A percentile compares a stretch with the other conserved stretches of the same genome.
Evolutionary conservation across 2,113 vertebrate genomes (phyloP).

Genomic region (Siphamia tubifer): DNA sequence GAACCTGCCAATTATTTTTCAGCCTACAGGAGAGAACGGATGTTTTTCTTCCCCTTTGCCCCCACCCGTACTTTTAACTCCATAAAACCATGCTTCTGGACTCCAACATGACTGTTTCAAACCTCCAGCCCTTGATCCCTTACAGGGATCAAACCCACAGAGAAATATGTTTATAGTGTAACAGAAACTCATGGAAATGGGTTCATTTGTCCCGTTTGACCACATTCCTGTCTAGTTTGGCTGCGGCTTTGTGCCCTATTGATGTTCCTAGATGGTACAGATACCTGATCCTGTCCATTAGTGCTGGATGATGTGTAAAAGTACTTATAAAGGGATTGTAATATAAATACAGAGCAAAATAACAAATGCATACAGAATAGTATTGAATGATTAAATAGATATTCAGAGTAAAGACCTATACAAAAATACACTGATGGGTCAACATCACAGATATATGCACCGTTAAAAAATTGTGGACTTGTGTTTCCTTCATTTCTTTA

Average conservation of each 20-base stretch:
- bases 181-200: neutral
- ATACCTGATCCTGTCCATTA: neutral
- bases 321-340: neutral
- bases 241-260: neutral
- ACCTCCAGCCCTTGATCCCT: slow-evolving; percentile 9
- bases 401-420: neutral
- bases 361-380: neutral
- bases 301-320: neutral
- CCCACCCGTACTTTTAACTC: neutral
- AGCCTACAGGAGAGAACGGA: slow-evolving; percentile 31
- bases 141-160: neutral
- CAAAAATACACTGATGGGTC: too few species aligned
- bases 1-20: slow-evolving; percentile 69
- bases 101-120: slow-evolving; percentile 17
- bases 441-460: too few species aligned
- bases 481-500: too few species aligned
- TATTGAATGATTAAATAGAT: neutral
- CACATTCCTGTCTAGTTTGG: neutral
- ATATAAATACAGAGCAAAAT: too few species aligned
- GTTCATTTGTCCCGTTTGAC: neutral
- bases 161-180: neutral
- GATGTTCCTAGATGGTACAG: too few species aligned
- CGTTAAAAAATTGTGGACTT: too few species aligned
- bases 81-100: slow-evolving; percentile 42
- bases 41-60: slow-evolving; percentile 48